These are phyloP conservation scores for Myotis yumanensis DNA, from an alignment of 2,113 vertebrate species.

Conservation along the genomic window DNA sequence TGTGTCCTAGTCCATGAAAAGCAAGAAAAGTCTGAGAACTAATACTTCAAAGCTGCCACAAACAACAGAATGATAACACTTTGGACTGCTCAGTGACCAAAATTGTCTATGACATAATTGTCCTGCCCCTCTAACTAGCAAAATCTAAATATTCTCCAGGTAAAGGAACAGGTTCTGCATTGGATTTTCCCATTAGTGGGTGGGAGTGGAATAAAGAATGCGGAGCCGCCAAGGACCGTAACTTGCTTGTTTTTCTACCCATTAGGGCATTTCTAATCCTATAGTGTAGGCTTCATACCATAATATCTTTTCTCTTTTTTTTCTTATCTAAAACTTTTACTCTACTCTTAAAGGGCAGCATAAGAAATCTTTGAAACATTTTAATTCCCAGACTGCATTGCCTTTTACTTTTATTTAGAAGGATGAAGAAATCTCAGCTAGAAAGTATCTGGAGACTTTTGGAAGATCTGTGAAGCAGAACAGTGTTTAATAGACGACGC, in stretches of 20 bases:
- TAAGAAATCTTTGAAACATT: slow-evolving; percentile 69
- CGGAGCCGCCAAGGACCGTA: background rate
- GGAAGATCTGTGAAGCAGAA: slow-evolving; percentile 63
- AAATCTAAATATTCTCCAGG: background rate
- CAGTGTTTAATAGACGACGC: slow-evolving; percentile 43
- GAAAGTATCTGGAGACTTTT: slow-evolving; percentile 52
- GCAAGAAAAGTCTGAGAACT: background rate
- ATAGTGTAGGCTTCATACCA: background rate
- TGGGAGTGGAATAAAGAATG: fast-evolving
- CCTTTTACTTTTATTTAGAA: slow-evolving; percentile 75
- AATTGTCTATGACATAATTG: background rate
- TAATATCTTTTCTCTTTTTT: background rate
- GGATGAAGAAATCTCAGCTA: slow-evolving; percentile 66
- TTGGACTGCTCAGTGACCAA: background rate
- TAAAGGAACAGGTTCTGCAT: background rate
- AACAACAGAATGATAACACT: background rate
- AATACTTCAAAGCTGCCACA: background rate
- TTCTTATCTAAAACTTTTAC: slow-evolving; percentile 34
- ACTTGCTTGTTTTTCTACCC: background rate
- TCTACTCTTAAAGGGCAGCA: slow-evolving; percentile 69
- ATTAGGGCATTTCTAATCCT: slow-evolving; percentile 32
- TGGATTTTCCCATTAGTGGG: background rate
- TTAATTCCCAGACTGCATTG: slow-evolving; percentile 64
- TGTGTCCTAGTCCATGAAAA: background rate
- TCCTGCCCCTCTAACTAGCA: background rate